Base-by-base conservation (phyloP, 2,113 vertebrate species). In the Siniperca knerii region DNA sequence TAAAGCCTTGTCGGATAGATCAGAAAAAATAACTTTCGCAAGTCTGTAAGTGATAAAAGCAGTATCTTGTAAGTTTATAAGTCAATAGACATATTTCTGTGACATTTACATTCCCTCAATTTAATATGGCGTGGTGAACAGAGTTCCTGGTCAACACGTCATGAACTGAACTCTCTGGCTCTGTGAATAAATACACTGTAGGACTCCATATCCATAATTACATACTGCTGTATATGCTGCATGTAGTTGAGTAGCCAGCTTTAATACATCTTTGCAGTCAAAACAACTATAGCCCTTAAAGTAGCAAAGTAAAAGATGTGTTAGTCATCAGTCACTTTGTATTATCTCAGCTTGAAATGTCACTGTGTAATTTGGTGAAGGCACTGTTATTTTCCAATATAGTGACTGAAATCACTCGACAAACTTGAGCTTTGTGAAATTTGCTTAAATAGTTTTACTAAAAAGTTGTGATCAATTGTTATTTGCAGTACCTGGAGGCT, bases 161-260 rank as follows among this genome's bases (percentile, higher is more conserved):
- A 48, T 20, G 13, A 57, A 70, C 48, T 37, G 35, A 37, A 25
- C 57, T 50, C 16, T 29, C n/a, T 64, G 40, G 37, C 66, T 72
- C 84, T 46, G 40, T 40, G 69, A 86, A 75, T 77, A 82, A 79
- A 84, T 10, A 77, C 62, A 61, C 52, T 12, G 29, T 6, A 12
- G n/a, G 55, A 62, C 61, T 64, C 77, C 15, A 35, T 33, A 64
- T 75, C 77, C 33, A 33, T 84, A 86, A 88, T 76, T 79, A 71
- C 55, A 84, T 62, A 55, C 6, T 52, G 23, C 70, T 40, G 58
- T 52, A 44, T 68, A 29, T 44, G 67, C 62, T 46, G 67, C 66
- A 70, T 44, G 44, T 67, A 82, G 52, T 75, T 23, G 23, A 79
- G 58, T 3, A 54, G 54, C 6, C 15, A 16, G 11, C 15, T 61